These are phyloP conservation scores for Alosa alosa DNA, from an alignment of 2,113 vertebrate genomes.

Conservation along the genomic window DNA sequence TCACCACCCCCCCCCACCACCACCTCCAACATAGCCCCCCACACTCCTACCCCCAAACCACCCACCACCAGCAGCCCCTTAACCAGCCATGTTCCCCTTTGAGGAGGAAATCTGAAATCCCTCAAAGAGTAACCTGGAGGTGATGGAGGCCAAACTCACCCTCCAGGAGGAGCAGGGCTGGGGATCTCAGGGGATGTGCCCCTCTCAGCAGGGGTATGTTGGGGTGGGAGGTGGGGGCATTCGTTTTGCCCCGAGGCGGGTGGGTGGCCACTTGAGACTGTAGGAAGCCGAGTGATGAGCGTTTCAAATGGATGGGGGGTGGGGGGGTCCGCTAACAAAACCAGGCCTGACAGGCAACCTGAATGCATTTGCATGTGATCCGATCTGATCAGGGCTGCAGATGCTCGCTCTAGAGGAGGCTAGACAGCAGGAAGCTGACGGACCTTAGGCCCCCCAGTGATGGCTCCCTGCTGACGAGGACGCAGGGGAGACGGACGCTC, in stretches of 20 bases:
- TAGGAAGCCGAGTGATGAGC: conserved; percentile 39
- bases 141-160: conserved; percentile 22
- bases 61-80: background rate
- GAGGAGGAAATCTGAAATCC: conserved; percentile 17
- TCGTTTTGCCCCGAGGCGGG: conserved; percentile 47
- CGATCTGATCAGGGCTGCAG: background rate
- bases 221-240: background rate
- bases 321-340: conserved; percentile 27
- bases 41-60: background rate
- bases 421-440: background rate
- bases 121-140: conserved; percentile 28
- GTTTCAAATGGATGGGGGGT: conserved; percentile 29
- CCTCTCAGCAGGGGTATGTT: background rate
- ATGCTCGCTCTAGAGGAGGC: background rate
- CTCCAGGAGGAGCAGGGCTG: conserved; percentile 33
- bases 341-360: conserved; percentile 50
- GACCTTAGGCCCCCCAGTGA: background rate
- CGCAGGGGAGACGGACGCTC: background rate
- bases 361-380: conserved; percentile 12
- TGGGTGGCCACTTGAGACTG: conserved; percentile 49
- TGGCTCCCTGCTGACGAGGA: background rate
- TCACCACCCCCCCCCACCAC: background rate
- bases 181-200: background rate
- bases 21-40: no score
- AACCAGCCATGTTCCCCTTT: background rate